Evolutionary conservation across 2,797 vertebrate genomes (phyloP).

Genomic region (Neostethus bicornis): DNA sequence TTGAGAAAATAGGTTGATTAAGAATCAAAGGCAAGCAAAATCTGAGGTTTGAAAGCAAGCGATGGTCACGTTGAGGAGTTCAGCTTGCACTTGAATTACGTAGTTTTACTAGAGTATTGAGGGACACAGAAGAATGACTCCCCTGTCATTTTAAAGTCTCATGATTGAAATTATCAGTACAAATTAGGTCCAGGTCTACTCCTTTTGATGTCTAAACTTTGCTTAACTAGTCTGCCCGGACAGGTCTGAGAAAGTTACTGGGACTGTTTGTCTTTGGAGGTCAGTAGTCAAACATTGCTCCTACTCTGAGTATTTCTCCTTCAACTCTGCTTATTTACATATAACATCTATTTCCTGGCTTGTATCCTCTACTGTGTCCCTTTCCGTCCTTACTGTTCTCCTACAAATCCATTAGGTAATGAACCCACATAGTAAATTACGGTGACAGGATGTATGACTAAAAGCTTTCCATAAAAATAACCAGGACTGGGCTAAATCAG

Average conservation of each 20-base stretch:
- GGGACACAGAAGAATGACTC: constrained; percentile 8
- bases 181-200: not conserved
- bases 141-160: constrained; percentile 17
- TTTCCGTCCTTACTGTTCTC: constrained; percentile 14
- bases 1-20: constrained; percentile 7
- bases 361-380: constrained; percentile 13
- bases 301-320: not conserved
- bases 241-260: constrained; percentile 6
- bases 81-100: not conserved
- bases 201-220: constrained; percentile 5
- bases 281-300: not conserved
- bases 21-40: not conserved
- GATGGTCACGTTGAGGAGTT: not conserved
- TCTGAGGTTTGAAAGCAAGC: not conserved
- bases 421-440: constrained; percentile 67
- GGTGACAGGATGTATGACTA: constrained; percentile 45
- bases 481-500: constrained; percentile 49
- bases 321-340: not conserved
- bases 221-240: constrained; percentile 6
- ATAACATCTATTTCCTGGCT: not conserved
- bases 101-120: not conserved
- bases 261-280: not conserved
- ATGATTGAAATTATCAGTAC: constrained; percentile 28
- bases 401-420: constrained; percentile 73
- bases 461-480: constrained; percentile 57